Evolutionary conservation across 1,140 invertebrate genomes (phyloP), one percentile per base, ranked within the genome.

Genomic region (Vanessa atalanta): DNA sequence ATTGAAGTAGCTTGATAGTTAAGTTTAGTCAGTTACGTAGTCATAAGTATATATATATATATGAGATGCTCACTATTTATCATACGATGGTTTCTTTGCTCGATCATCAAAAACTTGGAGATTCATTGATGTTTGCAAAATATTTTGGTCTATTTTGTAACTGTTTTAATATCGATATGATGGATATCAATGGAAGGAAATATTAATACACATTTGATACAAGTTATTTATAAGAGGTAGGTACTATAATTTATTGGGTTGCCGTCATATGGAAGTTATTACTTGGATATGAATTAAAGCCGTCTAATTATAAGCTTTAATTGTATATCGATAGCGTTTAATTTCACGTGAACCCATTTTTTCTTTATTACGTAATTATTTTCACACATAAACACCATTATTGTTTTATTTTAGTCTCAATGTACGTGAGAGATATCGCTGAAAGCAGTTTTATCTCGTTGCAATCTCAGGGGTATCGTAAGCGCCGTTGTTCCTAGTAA

Each of bases 331-430:
- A 70, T 68, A 69, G 63, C 65, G 61, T 67, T 68, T 72, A 65
- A 72, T 65, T 53, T 63, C 65, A 72, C 50, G 57, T 48, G 66
- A 57, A 47, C 66, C 48, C 64, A 47, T 72, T 55, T 72, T 67
- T 53, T 68, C 69, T 70, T 77, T 71, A 75, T 65, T 78, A 63
- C 48, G 73, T 72, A 78, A 78, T 78, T 78, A 78, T 75, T 78
- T 75, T 78, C 63, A 67, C 77, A 75, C 73, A 72, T 78, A 71
- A 76, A 64, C 57, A 53, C 12, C 53, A 71, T 65, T 48, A 63
- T 55, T 63, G 48, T 37, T 51, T 72, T 67, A 57, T 71, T 66
- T 48, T 57, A 57, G 53, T 47, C 57, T 61, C 57, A 31, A 37
- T 61, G 57, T 61, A 61, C 57, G 57, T 61, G 57, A 47, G 31